phyloP scores from a whole-genome alignment of 2,888 invertebrate genomes.

The Oscheius sp. region DNA sequence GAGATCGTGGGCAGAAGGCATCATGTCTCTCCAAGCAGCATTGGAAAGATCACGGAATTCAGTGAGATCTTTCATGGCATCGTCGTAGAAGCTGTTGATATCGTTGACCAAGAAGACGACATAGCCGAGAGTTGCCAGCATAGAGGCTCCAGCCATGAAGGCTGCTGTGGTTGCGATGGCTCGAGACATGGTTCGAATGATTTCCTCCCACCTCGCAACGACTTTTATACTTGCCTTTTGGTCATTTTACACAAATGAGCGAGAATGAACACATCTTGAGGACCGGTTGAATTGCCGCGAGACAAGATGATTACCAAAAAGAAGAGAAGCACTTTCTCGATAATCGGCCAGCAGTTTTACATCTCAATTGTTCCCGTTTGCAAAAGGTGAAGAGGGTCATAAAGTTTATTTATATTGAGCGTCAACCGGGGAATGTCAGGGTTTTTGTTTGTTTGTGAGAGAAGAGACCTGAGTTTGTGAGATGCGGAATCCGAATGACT shows the following conservation, averaged over 20 bases:
- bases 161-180: slow-evolving; percentile 6
- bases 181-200: slow-evolving; percentile 19
- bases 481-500: too few relatives aligned
- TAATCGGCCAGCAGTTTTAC: too few relatives aligned
- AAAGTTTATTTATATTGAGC: slow-evolving; percentile 4
- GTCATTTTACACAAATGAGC: neutral
- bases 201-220: too few relatives aligned
- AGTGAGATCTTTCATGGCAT: slow-evolving; percentile 11
- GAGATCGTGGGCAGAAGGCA: slow-evolving; percentile 1
- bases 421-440: slow-evolving; percentile 11
- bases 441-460: neutral
- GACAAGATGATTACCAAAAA: neutral
- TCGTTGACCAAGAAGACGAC: slow-evolving; percentile 13
- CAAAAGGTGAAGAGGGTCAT: neutral
- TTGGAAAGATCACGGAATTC: slow-evolving; percentile 4
- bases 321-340: slow-evolving; percentile 12
- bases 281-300: slow-evolving; percentile 7
- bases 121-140: slow-evolving; percentile 3
- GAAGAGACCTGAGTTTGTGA: neutral
- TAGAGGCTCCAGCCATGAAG: neutral
- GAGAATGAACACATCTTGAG: too few relatives aligned
- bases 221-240: neutral
- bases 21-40: slow-evolving; percentile 11
- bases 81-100: slow-evolving; percentile 16
- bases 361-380: too few relatives aligned